Evolutionary conservation across 53 echinoderm and acorn worm species (phyloP), one percentile per base, ranked within the genome.

Genomic region (Crossaster papposus): DNA sequence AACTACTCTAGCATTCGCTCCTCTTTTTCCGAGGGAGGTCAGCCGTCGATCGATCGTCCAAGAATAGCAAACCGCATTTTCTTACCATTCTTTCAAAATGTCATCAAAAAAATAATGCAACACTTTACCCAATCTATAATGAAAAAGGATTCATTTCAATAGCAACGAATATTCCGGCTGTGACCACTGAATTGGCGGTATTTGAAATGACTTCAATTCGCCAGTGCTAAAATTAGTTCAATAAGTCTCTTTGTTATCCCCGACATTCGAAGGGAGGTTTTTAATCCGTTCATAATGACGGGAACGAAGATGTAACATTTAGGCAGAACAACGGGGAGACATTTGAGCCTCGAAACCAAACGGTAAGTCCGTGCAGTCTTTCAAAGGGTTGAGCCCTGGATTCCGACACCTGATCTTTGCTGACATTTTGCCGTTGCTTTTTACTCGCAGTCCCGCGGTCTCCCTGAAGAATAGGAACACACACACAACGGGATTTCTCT

Each of bases 281-380:
- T 72, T 85, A 85, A 85, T 85, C 85, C 85, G 73, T 73, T 72
- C 51, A 73, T 85, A 85, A 85, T 85, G 85, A 85, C 72, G 23
- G 73, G 31, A 52, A 52, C 4, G 85, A 73, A 85, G 85, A 85
- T 85, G 85, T 85, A 85, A 85, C 85, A 85, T 73, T 73, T 50
- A 52, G 33, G 30, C 0, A 14, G 72, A 73, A 85, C 85, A 85
- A 85, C 72, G 31, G 33, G 5, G 1, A 3, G 85, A 72, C 34
- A 85, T 54, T 32, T 32, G 85, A 85, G 73, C 51, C 12, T 52
- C 1, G 72, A 11, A 11, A 31, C 18, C 54, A 22, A 50, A 7
- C 54, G 29, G n/a, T 12, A 30, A 17, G 54, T 18, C 20, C 72
- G 53, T 72, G 85, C 72, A 26, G 33, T 53, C 31, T 73, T 72